Conservation (phyloP, 2,797 vertebrate species). For the Acestrorhynchus altus region DNA sequence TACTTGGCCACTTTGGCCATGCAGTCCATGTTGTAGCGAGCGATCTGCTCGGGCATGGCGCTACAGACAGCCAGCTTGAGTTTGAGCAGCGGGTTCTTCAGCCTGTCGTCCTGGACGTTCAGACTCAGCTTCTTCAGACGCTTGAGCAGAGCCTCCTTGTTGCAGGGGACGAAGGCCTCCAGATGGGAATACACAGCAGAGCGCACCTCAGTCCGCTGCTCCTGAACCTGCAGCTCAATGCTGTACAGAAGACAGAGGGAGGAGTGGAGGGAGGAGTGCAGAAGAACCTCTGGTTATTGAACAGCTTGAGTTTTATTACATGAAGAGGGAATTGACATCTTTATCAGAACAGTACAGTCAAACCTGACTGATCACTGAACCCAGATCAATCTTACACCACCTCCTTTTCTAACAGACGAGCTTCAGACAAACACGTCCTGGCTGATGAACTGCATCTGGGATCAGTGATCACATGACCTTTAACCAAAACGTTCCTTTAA, state of each 20-base stretch:
- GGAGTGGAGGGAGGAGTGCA: not conserved
- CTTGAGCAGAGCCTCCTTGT: constrained; percentile 94
- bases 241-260: constrained; percentile 67
- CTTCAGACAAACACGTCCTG: no score
- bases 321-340: no score
- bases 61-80: constrained; percentile 94
- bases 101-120: constrained; percentile 95
- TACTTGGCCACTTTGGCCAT: constrained; percentile 95
- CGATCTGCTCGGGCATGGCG: constrained; percentile 95
- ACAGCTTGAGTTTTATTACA: no score
- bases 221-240: constrained; percentile 96
- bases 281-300: not conserved
- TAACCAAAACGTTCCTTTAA: no score
- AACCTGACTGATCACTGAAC: no score
- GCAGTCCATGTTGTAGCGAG: constrained; percentile 95
- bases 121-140: constrained; percentile 95
- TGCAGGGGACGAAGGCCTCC: constrained; percentile 96
- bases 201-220: constrained; percentile 84
- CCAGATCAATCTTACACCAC: no score
- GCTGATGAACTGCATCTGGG: no score
- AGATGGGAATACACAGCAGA: constrained; percentile 90
- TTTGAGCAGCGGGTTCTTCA: constrained; percentile 91
- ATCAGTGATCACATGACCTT: no score
- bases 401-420: no score
- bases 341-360: no score